Evolutionary conservation across 2,888 invertebrate genomes (phyloP).

Genomic region (Aethes cnicana): DNA sequence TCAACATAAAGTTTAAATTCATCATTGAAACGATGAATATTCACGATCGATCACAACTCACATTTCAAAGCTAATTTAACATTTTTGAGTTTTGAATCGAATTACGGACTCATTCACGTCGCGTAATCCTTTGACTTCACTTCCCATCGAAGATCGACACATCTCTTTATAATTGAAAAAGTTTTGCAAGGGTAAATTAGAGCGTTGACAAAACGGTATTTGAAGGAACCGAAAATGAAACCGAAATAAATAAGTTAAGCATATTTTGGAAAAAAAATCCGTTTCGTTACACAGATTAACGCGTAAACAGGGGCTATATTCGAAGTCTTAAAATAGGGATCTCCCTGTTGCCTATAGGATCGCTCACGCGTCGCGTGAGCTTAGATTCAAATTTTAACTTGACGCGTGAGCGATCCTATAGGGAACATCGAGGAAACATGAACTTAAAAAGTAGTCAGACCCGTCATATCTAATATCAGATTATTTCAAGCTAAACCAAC

Average conservation of each 20-base stretch:
- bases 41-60: not conserved
- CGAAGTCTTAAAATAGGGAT: no score
- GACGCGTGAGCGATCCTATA: no score
- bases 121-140: slow-evolving; percentile 13
- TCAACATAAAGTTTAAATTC: slow-evolving; percentile 13
- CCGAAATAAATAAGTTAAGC: not conserved
- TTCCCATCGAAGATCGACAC: slow-evolving; percentile 16
- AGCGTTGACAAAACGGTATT: not conserved
- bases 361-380: no score
- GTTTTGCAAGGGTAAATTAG: slow-evolving; percentile 20
- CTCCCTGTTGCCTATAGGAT: no score
- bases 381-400: no score
- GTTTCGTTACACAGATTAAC: no score
- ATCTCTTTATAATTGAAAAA: slow-evolving; percentile 34
- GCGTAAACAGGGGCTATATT: no score
- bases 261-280: not conserved
- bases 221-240: not conserved
- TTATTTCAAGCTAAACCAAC: no score
- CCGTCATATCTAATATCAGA: no score
- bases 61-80: slow-evolving; percentile 8
- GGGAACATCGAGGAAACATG: no score
- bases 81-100: slow-evolving; percentile 8
- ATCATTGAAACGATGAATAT: slow-evolving; percentile 6
- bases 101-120: slow-evolving; percentile 11
- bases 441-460: no score